phyloP scores from a whole-genome alignment of 1,140 invertebrate genomes.

The Drosophila sp. region DNA sequence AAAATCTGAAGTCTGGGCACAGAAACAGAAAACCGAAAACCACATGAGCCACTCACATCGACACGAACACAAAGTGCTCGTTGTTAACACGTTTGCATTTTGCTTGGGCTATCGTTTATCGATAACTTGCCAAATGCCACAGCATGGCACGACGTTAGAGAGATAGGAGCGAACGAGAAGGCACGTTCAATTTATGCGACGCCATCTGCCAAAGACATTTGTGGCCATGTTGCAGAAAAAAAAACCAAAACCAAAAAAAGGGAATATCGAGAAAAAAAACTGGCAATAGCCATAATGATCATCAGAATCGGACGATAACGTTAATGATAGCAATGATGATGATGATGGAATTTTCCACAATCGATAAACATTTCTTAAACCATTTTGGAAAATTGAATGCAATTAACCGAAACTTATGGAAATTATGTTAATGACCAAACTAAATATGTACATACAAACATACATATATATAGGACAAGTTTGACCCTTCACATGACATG shows the following conservation, averaged over 20 bases:
- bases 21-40: conserved; percentile 23
- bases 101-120: conserved; percentile 72
- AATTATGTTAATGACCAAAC: conserved; percentile 46
- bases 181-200: conserved; percentile 55
- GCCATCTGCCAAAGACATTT: conserved; percentile 47
- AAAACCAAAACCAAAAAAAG: not conserved
- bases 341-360: not conserved
- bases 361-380: not conserved
- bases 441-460: conserved; percentile 30
- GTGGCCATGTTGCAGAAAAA: conserved; percentile 6
- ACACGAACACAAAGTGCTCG: conserved; percentile 58
- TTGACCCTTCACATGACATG: conserved; percentile 2
- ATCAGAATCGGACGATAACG: not conserved
- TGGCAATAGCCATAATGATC: not conserved
- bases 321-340: not conserved
- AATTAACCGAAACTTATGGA: conserved; percentile 33
- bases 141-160: not conserved
- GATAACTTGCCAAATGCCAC: conserved; percentile 62
- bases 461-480: not conserved
- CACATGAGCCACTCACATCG: conserved; percentile 6
- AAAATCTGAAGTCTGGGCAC: conserved; percentile 32
- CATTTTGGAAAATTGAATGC: conserved; percentile 34
- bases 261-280: conserved; percentile 14
- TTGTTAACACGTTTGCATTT: conserved; percentile 80
- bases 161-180: not conserved